These are phyloP conservation scores for Aspidoscelis tigris DNA, from an alignment of 2,113 vertebrate genomes.

Conservation along the genomic window DNA sequence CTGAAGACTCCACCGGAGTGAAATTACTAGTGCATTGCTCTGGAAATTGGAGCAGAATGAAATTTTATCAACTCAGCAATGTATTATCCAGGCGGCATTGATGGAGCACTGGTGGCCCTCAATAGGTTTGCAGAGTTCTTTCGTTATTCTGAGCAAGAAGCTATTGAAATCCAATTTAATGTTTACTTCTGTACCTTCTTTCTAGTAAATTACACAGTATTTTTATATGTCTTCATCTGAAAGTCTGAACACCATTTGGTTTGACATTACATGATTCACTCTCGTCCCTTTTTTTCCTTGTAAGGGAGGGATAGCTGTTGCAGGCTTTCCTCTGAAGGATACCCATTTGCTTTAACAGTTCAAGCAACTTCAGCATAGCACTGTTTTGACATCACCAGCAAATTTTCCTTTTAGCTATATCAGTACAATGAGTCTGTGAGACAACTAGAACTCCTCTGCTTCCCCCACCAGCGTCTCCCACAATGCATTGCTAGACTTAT, in stretches of 20 bases:
- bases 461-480: slow-evolving; percentile 71
- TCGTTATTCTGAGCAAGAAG: not conserved
- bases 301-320: slow-evolving; percentile 36
- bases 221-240: slow-evolving; percentile 4
- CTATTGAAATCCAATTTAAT: not conserved
- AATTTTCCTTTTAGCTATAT: not conserved
- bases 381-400: slow-evolving; percentile 9
- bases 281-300: not conserved
- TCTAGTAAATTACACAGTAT: not conserved
- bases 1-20: not conserved
- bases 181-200: not conserved
- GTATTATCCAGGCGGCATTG: not conserved
- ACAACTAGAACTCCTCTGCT: not conserved
- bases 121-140: not conserved
- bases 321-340: slow-evolving; percentile 27
- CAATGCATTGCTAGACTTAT: slow-evolving; percentile 81
- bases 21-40: not conserved
- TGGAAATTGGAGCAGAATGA: not conserved
- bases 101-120: not conserved
- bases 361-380: not conserved
- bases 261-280: not conserved
- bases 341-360: slow-evolving; percentile 7
- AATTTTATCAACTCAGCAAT: not conserved
- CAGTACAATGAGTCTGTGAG: not conserved
- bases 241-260: not conserved